Evolutionary conservation across 2,888 invertebrate genomes (phyloP).

Genomic region (Dryocosmus kuriphilus): DNA sequence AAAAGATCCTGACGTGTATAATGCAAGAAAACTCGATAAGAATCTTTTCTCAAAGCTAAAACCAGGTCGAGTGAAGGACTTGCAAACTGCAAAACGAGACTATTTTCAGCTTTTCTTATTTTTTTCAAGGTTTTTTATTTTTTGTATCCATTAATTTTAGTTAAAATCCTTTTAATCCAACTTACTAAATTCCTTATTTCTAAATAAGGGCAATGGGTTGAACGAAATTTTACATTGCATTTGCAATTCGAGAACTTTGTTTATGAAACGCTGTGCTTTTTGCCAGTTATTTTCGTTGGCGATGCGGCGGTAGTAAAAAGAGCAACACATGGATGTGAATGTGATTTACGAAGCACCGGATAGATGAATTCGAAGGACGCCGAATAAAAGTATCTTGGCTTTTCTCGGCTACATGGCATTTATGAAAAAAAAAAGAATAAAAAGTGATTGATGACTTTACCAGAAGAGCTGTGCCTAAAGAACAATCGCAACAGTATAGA

Average conservation of each 20-base stretch:
- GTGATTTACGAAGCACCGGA: conserved; percentile 41
- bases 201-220: background rate
- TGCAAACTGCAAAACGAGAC: background rate
- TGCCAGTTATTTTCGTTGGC: conserved; percentile 18
- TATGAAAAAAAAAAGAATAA: background rate
- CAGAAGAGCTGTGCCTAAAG: conserved; percentile 9
- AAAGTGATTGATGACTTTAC: conserved; percentile 30
- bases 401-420: conserved; percentile 19
- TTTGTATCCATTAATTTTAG: background rate
- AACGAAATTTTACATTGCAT: background rate
- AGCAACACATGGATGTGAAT: conserved; percentile 18
- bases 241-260: conserved; percentile 6
- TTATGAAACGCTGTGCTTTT: conserved; percentile 28
- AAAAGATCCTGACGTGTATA: background rate
- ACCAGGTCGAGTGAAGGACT: conserved; percentile 8
- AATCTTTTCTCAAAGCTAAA: conserved; percentile 1
- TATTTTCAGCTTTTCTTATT: background rate
- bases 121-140: background rate
- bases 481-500: background rate
- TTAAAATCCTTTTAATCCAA: background rate
- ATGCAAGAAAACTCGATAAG: conserved; percentile 11
- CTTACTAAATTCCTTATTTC: background rate
- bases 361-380: conserved; percentile 39
- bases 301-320: conserved; percentile 22
- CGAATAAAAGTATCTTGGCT: conserved; percentile 28